Percentiles rank a stretch among this genome's conserved stretches.
phyloP scores from a whole-genome alignment of 1,140 invertebrate species.

The Macrostomum lignano region DNA sequence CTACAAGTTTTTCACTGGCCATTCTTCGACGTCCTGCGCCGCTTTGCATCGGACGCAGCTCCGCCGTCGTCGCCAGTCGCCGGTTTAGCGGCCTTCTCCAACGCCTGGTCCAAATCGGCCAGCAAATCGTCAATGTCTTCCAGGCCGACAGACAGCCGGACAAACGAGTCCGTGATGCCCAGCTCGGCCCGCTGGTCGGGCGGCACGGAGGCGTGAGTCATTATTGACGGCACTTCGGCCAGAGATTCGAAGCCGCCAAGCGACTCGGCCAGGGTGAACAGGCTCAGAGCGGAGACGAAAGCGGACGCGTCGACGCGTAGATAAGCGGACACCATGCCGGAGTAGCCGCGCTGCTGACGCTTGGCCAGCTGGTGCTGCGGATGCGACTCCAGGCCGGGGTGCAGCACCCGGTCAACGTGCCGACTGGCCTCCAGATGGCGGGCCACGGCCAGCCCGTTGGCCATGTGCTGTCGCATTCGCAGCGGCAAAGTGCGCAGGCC shows the following conservation, averaged over 20 bases:
- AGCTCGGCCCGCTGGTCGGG: constrained; percentile 38
- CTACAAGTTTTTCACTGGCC: too few species aligned
- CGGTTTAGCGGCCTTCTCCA: too few species aligned
- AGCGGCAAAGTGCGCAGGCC: constrained; percentile 70
- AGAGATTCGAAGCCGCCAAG: constrained; percentile 80
- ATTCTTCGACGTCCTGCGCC: too few species aligned
- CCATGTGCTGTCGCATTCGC: constrained; percentile 60
- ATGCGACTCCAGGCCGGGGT: constrained; percentile 62
- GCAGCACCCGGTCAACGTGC: constrained; percentile 46
- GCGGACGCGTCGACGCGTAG: constrained; percentile 29
- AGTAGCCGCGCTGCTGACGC: constrained; percentile 55
- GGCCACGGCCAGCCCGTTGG: constrained; percentile 45
- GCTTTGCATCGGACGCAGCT: too few species aligned
- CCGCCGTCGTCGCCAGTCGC: too few species aligned
- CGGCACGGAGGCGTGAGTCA: constrained; percentile 32
- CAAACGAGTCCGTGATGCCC: constrained; percentile 54
- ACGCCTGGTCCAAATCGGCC: constrained; percentile 52
- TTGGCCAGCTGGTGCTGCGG: constrained; percentile 56
- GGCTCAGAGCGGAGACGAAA: constrained; percentile 12
- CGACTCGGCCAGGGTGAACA: constrained; percentile 61
- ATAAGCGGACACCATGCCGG: constrained; percentile 67
- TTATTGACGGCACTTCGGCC: constrained; percentile 31
- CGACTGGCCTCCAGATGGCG: constrained; percentile 47
- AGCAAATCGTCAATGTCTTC: constrained; percentile 61
- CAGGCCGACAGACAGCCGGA: constrained; percentile 64